phyloP scores from a whole-genome alignment of 2,113 vertebrate species.

The Globicephala melas region DNA sequence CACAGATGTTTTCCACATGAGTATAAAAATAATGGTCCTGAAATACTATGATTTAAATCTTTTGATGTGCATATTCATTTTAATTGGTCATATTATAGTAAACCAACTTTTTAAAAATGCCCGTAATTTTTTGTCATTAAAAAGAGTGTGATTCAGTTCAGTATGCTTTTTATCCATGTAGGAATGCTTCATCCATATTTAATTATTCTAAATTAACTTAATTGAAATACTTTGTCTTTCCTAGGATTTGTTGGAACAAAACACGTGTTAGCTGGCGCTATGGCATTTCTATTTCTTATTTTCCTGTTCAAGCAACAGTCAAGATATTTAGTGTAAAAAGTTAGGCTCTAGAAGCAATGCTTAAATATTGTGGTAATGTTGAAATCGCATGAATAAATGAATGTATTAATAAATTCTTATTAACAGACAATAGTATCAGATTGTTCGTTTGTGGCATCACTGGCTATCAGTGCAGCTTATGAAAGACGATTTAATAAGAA shows the following conservation, averaged over 20 bases:
- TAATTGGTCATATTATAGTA: background rate
- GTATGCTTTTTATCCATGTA: background rate
- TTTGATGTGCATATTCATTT: background rate
- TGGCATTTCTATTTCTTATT: background rate
- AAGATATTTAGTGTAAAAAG: slow-evolving; percentile 6
- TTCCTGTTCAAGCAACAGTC: slow-evolving; percentile 17
- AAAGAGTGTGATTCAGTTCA: background rate
- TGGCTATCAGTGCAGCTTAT: slow-evolving; percentile 98
- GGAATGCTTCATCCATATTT: background rate
- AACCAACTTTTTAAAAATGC: background rate
- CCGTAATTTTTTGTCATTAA: background rate
- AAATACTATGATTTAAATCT: background rate
- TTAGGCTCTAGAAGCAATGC: background rate
- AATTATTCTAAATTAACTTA: slow-evolving; percentile 31
- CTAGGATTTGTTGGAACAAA: background rate
- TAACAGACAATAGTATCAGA: slow-evolving; percentile 97
- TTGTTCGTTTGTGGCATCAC: slow-evolving; percentile 97
- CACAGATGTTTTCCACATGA: background rate
- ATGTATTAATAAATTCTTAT: slow-evolving; percentile 8
- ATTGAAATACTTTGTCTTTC: slow-evolving; percentile 27
- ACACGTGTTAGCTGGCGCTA: background rate
- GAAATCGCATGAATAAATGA: background rate
- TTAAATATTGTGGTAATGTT: background rate
- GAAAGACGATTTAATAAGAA: slow-evolving; percentile 98
- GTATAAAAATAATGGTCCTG: background rate